Evolutionary conservation across 1,140 invertebrate genomes (phyloP), one percentile per base, ranked within the genome.

Genomic region (Aphelenchoides fujianensis): DNA sequence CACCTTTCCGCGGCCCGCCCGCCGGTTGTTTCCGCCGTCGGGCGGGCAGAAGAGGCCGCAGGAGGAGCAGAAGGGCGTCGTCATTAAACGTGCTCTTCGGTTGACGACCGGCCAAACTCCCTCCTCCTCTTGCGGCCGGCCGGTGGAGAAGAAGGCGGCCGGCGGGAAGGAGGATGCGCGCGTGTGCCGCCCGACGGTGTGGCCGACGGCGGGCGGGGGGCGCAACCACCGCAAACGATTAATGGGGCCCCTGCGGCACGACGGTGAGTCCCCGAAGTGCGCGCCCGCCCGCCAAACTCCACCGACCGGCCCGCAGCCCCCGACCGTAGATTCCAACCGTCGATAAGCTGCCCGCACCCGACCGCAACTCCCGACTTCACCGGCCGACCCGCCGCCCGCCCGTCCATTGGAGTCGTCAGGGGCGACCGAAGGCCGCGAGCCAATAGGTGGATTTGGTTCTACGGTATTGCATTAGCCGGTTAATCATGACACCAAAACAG

Each of bases 211-310:
- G 12, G 41, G 12, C 41, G 41, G n/a, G n/a, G n/a, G n/a, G n/a
- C n/a, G n/a, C n/a, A n/a, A n/a, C 41, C 12, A 23, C 41, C 41
- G 41, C 23, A 12, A 23, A 48, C 41, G 41, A 48, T 48, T 48
- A 48, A 48, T 48, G 41, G 41, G 41, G 12, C 41, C 12, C 12
- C 41, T 16, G 41, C 12, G 23, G 41, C 23, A 12, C 41, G 41
- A 48, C 41, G 41, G 41, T 48, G 41, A 48, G 41, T 48, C 41
- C 41, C 41, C 41, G 41, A 48, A 48, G 41, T 23, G 41, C 41
- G 12, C 41, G 23, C n/a, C n/a, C n/a, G n/a, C n/a, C n/a, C n/a
- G n/a, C n/a, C 12, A 48, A 48, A 48, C 41, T 48, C 41, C 12
- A 48, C 12, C 12, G 23, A n/a, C n/a, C n/a, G 41, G 41, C 23